Conservation (phyloP, 2,797 vertebrate species). For the Enteromius thamalakanensis region DNA sequence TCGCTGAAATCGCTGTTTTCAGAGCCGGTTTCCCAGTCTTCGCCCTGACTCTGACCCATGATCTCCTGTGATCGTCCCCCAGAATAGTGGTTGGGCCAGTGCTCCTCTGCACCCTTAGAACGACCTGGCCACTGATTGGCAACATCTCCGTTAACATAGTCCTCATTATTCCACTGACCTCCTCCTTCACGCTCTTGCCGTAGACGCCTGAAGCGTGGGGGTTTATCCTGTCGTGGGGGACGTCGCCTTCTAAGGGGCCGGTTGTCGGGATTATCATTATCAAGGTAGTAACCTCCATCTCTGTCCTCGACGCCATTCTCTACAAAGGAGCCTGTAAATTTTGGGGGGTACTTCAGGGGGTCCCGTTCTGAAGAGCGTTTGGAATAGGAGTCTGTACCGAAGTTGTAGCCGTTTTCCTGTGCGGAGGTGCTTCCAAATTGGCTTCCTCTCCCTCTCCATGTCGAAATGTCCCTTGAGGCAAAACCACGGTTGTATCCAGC, state of each 20-base stretch:
- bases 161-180: conserved; percentile 88
- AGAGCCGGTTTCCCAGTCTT: conserved; percentile 97
- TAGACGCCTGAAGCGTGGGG: conserved; percentile 91
- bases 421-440: conserved; percentile 73
- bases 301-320: conserved; percentile 86
- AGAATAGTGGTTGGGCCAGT: conserved; percentile 72
- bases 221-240: conserved; percentile 97
- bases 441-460: conserved; percentile 85
- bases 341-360: conserved; percentile 80
- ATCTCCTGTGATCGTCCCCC: conserved; percentile 69
- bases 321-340: conserved; percentile 79
- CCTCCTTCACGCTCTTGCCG: conserved; percentile 87
- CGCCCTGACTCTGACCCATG: conserved; percentile 83
- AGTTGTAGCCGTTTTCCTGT: conserved; percentile 85
- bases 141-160: conserved; percentile 82
- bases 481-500: conserved; percentile 84
- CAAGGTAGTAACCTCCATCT: conserved; percentile 81
- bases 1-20: conserved; percentile 96
- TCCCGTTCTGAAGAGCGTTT: conserved; percentile 83
- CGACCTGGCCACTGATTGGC: conserved; percentile 84
- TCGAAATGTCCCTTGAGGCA: conserved; percentile 80
- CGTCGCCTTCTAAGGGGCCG: conserved; percentile 88
- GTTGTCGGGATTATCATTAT: conserved; percentile 86
- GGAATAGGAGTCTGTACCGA: conserved; percentile 79
- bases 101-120: conserved; percentile 81